Conservation (phyloP, 1,140 invertebrate species). For the Euura lappo region DNA sequence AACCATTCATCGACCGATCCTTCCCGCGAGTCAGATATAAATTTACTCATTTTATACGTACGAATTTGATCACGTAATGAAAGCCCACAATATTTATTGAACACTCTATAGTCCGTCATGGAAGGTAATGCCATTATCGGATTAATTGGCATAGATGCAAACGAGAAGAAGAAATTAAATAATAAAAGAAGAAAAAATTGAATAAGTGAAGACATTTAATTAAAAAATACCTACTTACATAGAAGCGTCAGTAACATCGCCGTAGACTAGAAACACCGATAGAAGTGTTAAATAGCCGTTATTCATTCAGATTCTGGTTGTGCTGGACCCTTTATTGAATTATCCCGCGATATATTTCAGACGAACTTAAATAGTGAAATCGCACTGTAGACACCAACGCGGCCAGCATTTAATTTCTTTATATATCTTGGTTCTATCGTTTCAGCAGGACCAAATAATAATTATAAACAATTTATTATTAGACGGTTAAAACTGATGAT, state of each 20-base stretch:
- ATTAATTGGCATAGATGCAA: too few species aligned
- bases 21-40: neutral
- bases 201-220: too few species aligned
- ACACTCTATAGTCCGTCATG: neutral
- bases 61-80: neutral
- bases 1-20: neutral
- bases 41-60: neutral
- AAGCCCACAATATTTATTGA: neutral
- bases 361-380: too few species aligned
- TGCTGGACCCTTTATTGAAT: neutral
- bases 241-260: neutral
- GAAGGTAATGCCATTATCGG: neutral
- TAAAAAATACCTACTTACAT: neutral
- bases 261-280: neutral
- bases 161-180: too few species aligned
- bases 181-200: too few species aligned
- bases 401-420: neutral
- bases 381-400: neutral
- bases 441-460: constrained; percentile 39
- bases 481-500: constrained; percentile 34
- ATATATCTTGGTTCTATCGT: constrained; percentile 34
- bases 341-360: too few species aligned
- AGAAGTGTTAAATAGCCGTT: neutral
- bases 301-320: neutral
- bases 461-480: constrained; percentile 37